phyloP scores from a whole-genome alignment of 2,888 invertebrate species.

The Xiphydria camelus region DNA sequence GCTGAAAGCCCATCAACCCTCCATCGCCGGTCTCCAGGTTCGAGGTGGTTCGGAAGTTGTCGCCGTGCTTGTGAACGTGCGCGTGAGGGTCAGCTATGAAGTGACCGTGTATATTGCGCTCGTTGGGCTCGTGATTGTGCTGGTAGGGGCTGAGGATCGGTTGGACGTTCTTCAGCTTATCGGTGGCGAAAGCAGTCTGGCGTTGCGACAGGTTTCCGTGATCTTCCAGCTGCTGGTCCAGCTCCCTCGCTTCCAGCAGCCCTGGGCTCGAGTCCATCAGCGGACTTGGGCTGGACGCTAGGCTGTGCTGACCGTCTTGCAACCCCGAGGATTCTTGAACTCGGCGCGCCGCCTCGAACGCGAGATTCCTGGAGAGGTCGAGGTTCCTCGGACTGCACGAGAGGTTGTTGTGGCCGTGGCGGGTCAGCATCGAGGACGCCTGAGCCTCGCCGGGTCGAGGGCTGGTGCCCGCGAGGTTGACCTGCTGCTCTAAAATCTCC shows the following conservation, averaged over 20 bases:
- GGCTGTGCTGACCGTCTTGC: slow-evolving; percentile 31
- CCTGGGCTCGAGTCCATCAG: slow-evolving; percentile 26
- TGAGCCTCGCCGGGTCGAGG: slow-evolving; percentile 29
- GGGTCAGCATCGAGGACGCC: slow-evolving; percentile 21
- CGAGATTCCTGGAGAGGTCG: slow-evolving; percentile 35
- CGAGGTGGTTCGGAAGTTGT: slow-evolving; percentile 23
- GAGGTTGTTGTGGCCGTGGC: slow-evolving; percentile 27
- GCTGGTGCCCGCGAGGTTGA: slow-evolving; percentile 19
- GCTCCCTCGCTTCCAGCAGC: slow-evolving; percentile 27
- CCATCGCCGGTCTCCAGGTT: slow-evolving; percentile 28
- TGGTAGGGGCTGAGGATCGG: slow-evolving; percentile 37
- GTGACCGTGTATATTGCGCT: slow-evolving; percentile 30
- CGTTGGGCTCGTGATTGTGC: slow-evolving; percentile 33
- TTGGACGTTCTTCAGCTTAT: slow-evolving; percentile 31
- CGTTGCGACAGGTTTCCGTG: slow-evolving; percentile 7
- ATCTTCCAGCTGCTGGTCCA: slow-evolving; percentile 35
- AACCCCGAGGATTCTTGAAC: slow-evolving; percentile 32
- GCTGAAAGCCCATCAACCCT: slow-evolving; percentile 28
- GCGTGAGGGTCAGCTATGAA: slow-evolving; percentile 26
- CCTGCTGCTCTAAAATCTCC: slow-evolving; percentile 28
- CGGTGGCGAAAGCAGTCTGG: slow-evolving; percentile 20
- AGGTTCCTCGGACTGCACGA: slow-evolving; percentile 36
- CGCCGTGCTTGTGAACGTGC: slow-evolving; percentile 35
- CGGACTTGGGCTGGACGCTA: slow-evolving; percentile 32
- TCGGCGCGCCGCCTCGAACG: slow-evolving; percentile 33